Evolutionary conservation across 2,888 invertebrate genomes (phyloP).

Genomic region (Meghimatium bilineatum): DNA sequence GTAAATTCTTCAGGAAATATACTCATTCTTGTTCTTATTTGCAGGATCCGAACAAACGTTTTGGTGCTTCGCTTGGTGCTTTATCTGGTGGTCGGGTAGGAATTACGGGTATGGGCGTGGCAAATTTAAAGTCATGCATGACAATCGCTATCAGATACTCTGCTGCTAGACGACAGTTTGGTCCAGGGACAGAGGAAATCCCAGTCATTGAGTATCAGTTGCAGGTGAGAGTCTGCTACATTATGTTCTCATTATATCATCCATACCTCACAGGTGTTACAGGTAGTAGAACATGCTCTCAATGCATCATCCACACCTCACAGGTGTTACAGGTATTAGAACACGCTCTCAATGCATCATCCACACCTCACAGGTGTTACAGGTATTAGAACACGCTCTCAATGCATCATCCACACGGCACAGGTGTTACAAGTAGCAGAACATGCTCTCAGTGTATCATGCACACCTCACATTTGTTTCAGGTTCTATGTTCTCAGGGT

Average conservation of each 20-base stretch:
- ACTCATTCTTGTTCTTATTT: not conserved
- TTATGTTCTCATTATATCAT: not conserved
- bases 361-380: not conserved
- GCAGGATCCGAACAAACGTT: slow-evolving; percentile 87
- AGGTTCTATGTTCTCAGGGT: too few relatives aligned
- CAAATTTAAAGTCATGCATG: slow-evolving; percentile 85
- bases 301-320: too few relatives aligned
- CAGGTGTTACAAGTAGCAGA: too few relatives aligned
- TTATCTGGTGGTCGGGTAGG: slow-evolving; percentile 90
- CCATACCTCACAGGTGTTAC: not conserved
- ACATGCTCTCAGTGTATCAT: too few relatives aligned
- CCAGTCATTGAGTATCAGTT: slow-evolving; percentile 94
- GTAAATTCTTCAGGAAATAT: too few relatives aligned
- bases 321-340: not conserved
- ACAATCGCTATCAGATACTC: slow-evolving; percentile 91
- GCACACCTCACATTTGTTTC: too few relatives aligned
- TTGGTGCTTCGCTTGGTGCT: slow-evolving; percentile 89
- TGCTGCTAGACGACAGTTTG: slow-evolving; percentile 91
- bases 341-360: not conserved
- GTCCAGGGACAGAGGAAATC: slow-evolving; percentile 84
- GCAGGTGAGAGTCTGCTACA: slow-evolving; percentile 82
- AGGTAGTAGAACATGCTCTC: not conserved
- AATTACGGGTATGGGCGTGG: slow-evolving; percentile 82
- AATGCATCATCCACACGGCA: too few relatives aligned
- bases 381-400: not conserved